A percentile compares a stretch with the other conserved stretches of the same genome.
These are phyloP conservation scores for Xylophagus ater DNA, from an alignment of 2,888 invertebrate species.

Conservation along the genomic window DNA sequence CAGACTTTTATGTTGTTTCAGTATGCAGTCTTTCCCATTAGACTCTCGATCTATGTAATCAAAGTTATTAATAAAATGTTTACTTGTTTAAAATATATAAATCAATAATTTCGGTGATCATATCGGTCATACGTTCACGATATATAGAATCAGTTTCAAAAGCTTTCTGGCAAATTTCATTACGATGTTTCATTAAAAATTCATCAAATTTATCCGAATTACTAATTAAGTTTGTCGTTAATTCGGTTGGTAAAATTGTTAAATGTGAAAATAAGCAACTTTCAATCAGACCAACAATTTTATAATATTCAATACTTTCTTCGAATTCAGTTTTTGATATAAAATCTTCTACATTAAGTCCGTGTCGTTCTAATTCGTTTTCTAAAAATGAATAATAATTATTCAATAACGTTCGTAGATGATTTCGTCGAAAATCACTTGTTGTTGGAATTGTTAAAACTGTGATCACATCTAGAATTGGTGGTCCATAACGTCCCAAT, in stretches of 20 bases:
- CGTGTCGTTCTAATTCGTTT: constrained; percentile 35
- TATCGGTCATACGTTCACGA: constrained; percentile 41
- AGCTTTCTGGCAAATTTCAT: constrained; percentile 44
- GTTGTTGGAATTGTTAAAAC: constrained; percentile 42
- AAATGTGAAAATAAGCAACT: constrained; percentile 44
- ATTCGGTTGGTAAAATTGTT: constrained; percentile 44
- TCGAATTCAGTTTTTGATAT: constrained; percentile 40
- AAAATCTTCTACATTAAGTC: constrained; percentile 37
- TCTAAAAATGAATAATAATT: constrained; percentile 46
- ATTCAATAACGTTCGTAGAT: constrained; percentile 42
- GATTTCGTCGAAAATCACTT: constrained; percentile 34
- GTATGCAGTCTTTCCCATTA: neutral
- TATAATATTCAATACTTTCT: constrained; percentile 36
- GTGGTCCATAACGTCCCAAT: constrained; percentile 52
- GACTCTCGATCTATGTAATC: no score
- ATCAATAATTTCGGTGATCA: constrained; percentile 47
- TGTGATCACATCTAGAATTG: constrained; percentile 49
- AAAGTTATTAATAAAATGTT: no score
- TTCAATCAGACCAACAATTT: constrained; percentile 45
- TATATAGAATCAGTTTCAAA: constrained; percentile 43
- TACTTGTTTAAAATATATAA: constrained; percentile 28
- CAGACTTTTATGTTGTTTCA: neutral
- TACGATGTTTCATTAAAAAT: constrained; percentile 44
- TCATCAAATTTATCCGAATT: constrained; percentile 44
- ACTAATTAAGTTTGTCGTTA: constrained; percentile 39